These are phyloP conservation scores for Natator depressus DNA, from an alignment of 2,113 vertebrate species.

Conservation along the genomic window DNA sequence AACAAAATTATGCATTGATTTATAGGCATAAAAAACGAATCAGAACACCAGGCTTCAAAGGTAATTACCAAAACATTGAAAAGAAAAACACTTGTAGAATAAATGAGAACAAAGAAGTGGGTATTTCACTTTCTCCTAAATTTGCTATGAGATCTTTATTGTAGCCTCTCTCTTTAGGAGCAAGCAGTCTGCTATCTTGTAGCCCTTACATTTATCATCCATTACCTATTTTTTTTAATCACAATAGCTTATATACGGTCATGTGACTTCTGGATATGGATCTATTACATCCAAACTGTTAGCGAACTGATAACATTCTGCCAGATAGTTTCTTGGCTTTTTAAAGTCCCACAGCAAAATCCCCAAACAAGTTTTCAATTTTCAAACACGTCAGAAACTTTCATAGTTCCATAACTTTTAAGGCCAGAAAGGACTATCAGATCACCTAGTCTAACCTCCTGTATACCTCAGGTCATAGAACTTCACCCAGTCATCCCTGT, in stretches of 20 bases:
- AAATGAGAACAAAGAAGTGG: not conserved
- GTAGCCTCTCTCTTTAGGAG: not conserved
- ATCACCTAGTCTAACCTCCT: not conserved
- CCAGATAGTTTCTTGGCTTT: not conserved
- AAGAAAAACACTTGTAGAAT: not conserved
- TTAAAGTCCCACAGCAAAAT: not conserved
- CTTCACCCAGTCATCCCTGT: not conserved
- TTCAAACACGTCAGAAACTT: not conserved
- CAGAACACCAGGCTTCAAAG: not conserved
- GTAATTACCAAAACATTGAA: not conserved
- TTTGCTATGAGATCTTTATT: not conserved
- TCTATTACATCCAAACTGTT: not conserved
- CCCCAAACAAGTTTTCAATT: not conserved
- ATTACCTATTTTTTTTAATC: not conserved
- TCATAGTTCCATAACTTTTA: not conserved
- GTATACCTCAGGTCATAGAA: not conserved
- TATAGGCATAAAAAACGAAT: not conserved
- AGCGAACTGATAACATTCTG: not conserved
- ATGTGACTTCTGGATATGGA: not conserved
- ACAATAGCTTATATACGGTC: not conserved
- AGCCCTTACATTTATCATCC: not conserved
- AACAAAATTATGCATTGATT: not conserved
- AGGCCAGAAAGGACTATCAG: not conserved
- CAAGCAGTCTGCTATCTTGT: not conserved
- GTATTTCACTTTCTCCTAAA: not conserved